Conservation (phyloP, 2,797 vertebrate genomes). For the Alauda arvensis region DNA sequence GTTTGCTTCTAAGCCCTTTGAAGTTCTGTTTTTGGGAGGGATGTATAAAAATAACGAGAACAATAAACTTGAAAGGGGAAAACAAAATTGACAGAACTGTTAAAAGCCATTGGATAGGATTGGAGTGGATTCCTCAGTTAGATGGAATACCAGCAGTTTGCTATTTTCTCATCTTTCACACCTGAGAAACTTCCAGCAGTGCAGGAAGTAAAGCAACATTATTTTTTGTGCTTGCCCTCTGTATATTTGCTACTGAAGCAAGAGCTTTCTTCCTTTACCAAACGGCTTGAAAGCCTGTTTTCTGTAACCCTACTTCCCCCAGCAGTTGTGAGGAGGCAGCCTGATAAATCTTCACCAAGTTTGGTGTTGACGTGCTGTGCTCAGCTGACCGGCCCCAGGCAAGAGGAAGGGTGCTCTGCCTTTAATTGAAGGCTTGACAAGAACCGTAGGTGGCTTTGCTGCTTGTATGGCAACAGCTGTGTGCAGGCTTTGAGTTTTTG, state of each 20-base stretch:
- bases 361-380: neutral
- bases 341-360: conserved; percentile 34
- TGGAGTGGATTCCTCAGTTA: neutral
- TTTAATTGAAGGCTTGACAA: conserved; percentile 43
- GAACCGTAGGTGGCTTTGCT: conserved; percentile 28
- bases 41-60: neutral
- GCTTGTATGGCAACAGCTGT: conserved; percentile 15
- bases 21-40: neutral
- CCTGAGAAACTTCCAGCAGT: neutral
- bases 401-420: conserved; percentile 22
- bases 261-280: neutral
- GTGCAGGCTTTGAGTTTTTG: conserved; percentile 6
- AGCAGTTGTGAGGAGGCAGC: neutral
- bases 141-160: neutral
- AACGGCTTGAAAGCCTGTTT: neutral
- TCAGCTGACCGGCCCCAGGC: conserved; percentile 31
- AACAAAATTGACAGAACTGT: neutral
- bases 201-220: neutral
- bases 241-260: neutral
- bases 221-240: neutral
- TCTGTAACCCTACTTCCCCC: neutral
- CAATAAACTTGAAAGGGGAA: neutral
- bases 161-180: neutral
- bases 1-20: neutral
- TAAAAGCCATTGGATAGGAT: neutral